Evolutionary conservation across 2,888 invertebrate genomes (phyloP), one percentile per base, ranked within the genome.

Genomic region (Flexamia atlantica): DNA sequence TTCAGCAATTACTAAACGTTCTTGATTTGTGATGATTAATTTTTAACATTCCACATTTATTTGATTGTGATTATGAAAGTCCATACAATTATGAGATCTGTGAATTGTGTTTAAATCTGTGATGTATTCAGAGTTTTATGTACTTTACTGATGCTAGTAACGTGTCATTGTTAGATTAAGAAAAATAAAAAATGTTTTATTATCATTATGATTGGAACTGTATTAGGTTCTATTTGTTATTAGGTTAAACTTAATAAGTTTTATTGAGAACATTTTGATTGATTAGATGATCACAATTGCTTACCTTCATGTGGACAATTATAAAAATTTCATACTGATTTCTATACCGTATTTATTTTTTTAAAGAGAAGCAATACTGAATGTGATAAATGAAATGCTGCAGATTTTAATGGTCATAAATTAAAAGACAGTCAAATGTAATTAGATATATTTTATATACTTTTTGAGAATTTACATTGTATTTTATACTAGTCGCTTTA

Each of bases 81-180:
- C 14, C 23, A 42, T n/a, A 50, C 40, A 74, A 30, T 30, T 50
- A 42, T 42, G 76, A 53, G 36, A 79, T 30, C 30, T 76, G n/a
- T n/a, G n/a, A n/a, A n/a, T n/a, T n/a, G n/a, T n/a, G n/a, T 79
- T 40, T 64, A 50, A 23, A 53, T 50, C 57, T 79, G 32, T 76
- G 46, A 50, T 50, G 28, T 25, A 50, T 12, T 74, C 17, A 40
- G 23, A 46, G 40, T n/a, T n/a, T 42, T 20, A 20, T n/a, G 46
- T 76, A 76, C 3, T 23, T 42, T 46, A 76, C n/a, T 76, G 46
- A 32, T 42, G n/a, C 20, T 40, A 76, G 23, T 68, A n/a, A 30
- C 28, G 46, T 79, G 20, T 79, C 40, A 42, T 36, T 79, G 0
- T 30, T 79, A 36, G 20, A 25, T 1, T 42, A 42, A 42, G 46